Conservation (phyloP, 2,113 vertebrate species). For the Phycodurus eques region DNA sequence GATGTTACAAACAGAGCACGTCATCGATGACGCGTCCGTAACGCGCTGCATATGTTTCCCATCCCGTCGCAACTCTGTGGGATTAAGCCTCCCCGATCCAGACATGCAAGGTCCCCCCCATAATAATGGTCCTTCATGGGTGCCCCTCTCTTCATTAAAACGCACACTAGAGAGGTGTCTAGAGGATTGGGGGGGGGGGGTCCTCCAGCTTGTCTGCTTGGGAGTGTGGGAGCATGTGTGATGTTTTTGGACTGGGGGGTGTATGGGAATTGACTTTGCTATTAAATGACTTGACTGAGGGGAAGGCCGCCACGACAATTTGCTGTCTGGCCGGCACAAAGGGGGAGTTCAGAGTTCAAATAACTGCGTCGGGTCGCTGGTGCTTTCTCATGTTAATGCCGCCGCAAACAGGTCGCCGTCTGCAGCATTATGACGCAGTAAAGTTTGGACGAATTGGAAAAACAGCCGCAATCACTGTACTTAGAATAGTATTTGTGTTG, state of each 20-base stretch:
- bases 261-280: conserved; percentile 70
- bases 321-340: conserved; percentile 79
- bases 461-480: not conserved
- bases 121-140: conserved; percentile 60
- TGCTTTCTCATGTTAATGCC: conserved; percentile 85
- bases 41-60: conserved; percentile 63
- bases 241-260: conserved; percentile 33
- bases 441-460: not conserved
- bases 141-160: conserved; percentile 75
- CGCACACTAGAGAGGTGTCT: conserved; percentile 61
- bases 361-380: conserved; percentile 77
- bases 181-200: conserved; percentile 45
- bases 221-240: conserved; percentile 73
- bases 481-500: too few relatives aligned
- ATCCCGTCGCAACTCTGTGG: conserved; percentile 41
- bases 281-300: conserved; percentile 63
- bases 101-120: conserved; percentile 35
- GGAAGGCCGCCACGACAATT: conserved; percentile 67
- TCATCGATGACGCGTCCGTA: conserved; percentile 58
- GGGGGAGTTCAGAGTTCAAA: conserved; percentile 80
- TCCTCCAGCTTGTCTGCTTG: conserved; percentile 72
- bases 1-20: conserved; percentile 50
- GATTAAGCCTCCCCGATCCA: conserved; percentile 53
- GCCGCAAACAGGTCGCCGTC: conserved; percentile 36
- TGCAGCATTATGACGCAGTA: conserved; percentile 8